Evolutionary conservation across 2,113 vertebrate species (phyloP).

Genomic region (Leptobrachium leishanense): DNA sequence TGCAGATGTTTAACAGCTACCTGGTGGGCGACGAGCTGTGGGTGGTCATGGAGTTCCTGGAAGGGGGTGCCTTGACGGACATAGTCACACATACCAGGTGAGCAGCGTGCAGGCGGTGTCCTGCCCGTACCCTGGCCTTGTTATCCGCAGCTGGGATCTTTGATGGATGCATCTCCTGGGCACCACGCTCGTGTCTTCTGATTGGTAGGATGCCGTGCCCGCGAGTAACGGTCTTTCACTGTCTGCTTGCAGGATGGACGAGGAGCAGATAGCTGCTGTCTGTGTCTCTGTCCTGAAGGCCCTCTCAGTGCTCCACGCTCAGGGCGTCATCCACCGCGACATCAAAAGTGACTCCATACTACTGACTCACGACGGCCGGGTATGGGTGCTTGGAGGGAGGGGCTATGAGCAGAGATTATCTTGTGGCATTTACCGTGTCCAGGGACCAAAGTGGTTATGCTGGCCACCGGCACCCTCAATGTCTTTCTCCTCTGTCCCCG

Average conservation of each 20-base stretch:
- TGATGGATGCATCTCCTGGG: no score
- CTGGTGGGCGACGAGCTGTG: conserved; percentile 93
- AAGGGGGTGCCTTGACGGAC: conserved; percentile 90
- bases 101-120: background rate
- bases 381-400: conserved; percentile 48
- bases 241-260: conserved; percentile 81
- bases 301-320: conserved; percentile 84
- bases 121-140: no score
- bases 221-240: background rate
- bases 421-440: no score
- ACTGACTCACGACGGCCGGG: conserved; percentile 88
- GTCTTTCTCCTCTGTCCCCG: background rate
- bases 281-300: conserved; percentile 89
- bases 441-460: no score
- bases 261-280: conserved; percentile 93
- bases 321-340: conserved; percentile 94
- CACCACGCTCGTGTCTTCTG: no score
- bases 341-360: conserved; percentile 98
- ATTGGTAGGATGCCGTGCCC: background rate
- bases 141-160: no score
- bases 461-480: no score
- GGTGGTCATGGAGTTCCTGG: conserved; percentile 98
- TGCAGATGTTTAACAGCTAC: conserved; percentile 99
- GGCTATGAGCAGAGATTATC: no score
- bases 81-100: conserved; percentile 95